These are phyloP conservation scores for Drosophila fuyamai DNA, from an alignment of 1,140 invertebrate genomes.

Conservation along the genomic window DNA sequence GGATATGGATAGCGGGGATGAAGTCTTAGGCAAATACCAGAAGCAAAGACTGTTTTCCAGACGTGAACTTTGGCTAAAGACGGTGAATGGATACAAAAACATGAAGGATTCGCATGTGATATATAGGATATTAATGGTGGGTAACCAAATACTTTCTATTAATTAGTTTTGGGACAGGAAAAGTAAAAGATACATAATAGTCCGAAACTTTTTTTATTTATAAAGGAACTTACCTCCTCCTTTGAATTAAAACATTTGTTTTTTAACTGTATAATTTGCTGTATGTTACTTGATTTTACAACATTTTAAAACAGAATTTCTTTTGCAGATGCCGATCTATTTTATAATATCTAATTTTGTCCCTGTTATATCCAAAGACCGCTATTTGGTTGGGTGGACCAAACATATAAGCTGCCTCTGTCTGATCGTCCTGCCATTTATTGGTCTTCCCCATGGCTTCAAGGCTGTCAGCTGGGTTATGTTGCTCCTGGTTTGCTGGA, in stretches of 20 bases:
- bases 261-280: no score
- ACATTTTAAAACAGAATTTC: no score
- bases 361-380: conserved; percentile 18
- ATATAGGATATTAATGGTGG: conserved; percentile 11
- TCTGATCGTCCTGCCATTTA: conserved; percentile 22
- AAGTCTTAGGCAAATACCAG: conserved; percentile 4
- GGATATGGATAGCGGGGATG: conserved; percentile 24
- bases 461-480: not conserved
- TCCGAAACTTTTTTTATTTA: no score
- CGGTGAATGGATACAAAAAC: conserved; percentile 25
- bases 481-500: conserved; percentile 5
- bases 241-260: no score
- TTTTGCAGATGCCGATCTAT: conserved; percentile 5
- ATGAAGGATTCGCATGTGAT: conserved; percentile 18
- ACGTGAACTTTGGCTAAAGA: conserved; percentile 21
- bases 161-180: no score
- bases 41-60: not conserved
- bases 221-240: no score
- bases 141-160: not conserved
- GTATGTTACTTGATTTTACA: no score
- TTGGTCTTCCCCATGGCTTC: not conserved
- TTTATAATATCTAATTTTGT: conserved; percentile 14
- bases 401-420: conserved; percentile 13
- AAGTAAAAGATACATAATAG: no score
- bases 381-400: conserved; percentile 8